These are phyloP conservation scores for Temnothorax rugatulus DNA, from an alignment of 2,888 invertebrate genomes.

Conservation along the genomic window DNA sequence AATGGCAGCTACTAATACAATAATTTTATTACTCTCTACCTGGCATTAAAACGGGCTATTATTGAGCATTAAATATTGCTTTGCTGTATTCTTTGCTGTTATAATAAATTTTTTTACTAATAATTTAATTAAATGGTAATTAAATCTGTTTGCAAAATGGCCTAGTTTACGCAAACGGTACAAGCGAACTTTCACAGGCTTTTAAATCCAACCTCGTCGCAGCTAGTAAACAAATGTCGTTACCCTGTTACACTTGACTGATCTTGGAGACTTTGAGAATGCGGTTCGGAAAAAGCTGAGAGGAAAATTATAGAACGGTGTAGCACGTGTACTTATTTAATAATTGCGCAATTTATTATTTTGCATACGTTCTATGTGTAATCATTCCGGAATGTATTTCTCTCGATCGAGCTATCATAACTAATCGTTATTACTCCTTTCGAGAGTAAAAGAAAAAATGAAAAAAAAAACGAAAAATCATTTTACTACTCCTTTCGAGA, in stretches of 20 bases:
- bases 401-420: not conserved
- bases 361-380: not conserved
- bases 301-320: constrained; percentile 4
- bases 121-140: constrained; percentile 1
- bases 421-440: not conserved
- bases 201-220: not conserved
- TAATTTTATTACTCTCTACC: not conserved
- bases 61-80: not conserved
- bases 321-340: not conserved
- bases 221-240: constrained; percentile 22
- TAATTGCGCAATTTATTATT: constrained; percentile 29
- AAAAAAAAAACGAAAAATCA: not conserved
- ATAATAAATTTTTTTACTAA: not conserved
- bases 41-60: not conserved
- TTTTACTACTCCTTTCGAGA: not conserved
- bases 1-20: not conserved
- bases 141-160: not conserved
- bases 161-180: not conserved
- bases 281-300: constrained; percentile 8
- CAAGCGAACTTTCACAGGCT: constrained; percentile 31
- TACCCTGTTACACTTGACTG: constrained; percentile 42
- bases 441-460: not conserved
- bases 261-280: constrained; percentile 21
- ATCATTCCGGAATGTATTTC: constrained; percentile 16
- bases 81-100: not conserved